These are phyloP conservation scores for Drosophila mimica DNA, from an alignment of 2,888 invertebrate genomes.

Conservation along the genomic window DNA sequence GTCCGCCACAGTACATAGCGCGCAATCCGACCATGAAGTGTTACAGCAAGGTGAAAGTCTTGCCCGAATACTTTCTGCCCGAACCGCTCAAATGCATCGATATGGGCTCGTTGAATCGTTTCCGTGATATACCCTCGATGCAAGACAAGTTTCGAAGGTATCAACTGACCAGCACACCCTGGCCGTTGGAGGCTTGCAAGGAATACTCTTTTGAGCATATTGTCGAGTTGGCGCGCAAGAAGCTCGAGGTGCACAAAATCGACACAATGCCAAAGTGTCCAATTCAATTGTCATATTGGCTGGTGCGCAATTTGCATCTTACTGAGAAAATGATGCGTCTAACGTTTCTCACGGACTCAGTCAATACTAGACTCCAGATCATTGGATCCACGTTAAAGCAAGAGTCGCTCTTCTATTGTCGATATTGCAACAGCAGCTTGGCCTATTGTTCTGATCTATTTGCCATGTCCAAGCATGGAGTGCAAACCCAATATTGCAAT, in stretches of 20 bases:
- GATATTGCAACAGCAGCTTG: conserved; percentile 87
- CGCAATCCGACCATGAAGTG: conserved; percentile 84
- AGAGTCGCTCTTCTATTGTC: conserved; percentile 87
- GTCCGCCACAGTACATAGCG: conserved; percentile 81
- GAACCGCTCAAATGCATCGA: conserved; percentile 86
- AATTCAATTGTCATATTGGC: conserved; percentile 91
- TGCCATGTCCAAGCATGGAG: conserved; percentile 92
- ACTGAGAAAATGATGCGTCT: conserved; percentile 88
- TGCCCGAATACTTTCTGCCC: conserved; percentile 88
- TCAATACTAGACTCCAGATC: conserved; percentile 88
- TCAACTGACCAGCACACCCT: conserved; percentile 87
- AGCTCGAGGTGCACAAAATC: conserved; percentile 81
- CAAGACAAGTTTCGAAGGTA: conserved; percentile 77
- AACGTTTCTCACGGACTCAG: conserved; percentile 89
- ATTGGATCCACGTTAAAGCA: conserved; percentile 84
- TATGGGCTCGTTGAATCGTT: conserved; percentile 85
- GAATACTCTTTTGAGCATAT: conserved; percentile 87
- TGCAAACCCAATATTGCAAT: conserved; percentile 93
- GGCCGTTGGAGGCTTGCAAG: conserved; percentile 89
- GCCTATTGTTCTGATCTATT: conserved; percentile 90
- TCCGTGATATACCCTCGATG: conserved; percentile 83
- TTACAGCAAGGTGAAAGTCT: conserved; percentile 88
- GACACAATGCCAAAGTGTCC: conserved; percentile 89
- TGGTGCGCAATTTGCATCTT: conserved; percentile 91
- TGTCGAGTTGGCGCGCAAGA: conserved; percentile 84